Conservation (phyloP, 2,113 vertebrate genomes). For the Muscicapa adusta region DNA sequence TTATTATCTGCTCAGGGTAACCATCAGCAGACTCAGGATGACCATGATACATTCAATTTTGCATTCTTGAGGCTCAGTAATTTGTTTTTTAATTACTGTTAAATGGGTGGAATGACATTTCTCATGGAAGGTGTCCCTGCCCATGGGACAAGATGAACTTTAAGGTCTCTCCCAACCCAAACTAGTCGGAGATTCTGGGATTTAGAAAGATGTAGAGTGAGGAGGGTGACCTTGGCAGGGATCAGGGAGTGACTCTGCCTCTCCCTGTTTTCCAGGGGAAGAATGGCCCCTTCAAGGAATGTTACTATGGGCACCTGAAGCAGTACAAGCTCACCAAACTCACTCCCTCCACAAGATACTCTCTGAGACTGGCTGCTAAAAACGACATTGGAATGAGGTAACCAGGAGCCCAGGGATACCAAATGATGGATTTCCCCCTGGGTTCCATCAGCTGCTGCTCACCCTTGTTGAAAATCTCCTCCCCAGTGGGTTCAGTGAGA, state of each 20-base stretch:
- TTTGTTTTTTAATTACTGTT: too few relatives aligned
- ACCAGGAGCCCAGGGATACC: background rate
- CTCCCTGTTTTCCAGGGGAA: slow-evolving; percentile 62
- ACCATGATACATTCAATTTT: background rate
- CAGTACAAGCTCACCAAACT: slow-evolving; percentile 78
- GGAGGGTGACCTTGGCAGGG: background rate
- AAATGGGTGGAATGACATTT: background rate
- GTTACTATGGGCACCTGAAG: slow-evolving; percentile 78
- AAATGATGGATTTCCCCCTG: background rate
- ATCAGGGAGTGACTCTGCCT: background rate
- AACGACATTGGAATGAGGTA: slow-evolving; percentile 81
- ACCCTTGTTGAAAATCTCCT: background rate
- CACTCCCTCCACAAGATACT: slow-evolving; percentile 74
- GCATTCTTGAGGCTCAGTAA: background rate
- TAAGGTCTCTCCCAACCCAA: background rate
- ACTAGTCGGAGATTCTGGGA: background rate
- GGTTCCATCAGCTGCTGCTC: background rate
- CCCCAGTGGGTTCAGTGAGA: slow-evolving; percentile 70
- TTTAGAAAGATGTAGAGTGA: background rate
- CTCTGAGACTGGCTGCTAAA: slow-evolving; percentile 80
- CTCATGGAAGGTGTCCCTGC: rapidly evolving
- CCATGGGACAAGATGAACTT: rapidly evolving
- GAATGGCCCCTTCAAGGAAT: slow-evolving; percentile 74
- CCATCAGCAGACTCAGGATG: background rate
- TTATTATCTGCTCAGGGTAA: background rate